Conservation (phyloP, 92 coral and sea anemone genomes). For the Palythoa caribaeorum region DNA sequence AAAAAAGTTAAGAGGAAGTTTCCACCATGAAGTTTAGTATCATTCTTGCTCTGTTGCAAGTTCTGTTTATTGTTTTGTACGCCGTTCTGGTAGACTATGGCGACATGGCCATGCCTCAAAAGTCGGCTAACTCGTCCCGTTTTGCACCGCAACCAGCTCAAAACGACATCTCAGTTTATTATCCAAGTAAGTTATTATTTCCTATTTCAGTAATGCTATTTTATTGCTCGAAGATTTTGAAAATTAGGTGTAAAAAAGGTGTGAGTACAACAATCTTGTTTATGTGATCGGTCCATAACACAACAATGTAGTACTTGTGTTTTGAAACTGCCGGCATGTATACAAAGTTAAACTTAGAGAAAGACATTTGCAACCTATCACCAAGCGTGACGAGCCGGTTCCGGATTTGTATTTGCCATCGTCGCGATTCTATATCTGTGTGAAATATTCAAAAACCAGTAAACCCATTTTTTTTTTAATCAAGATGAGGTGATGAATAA, state of each 20-base stretch:
- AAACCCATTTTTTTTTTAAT: too few relatives aligned
- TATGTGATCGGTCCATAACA: too few relatives aligned
- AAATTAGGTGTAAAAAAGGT: not conserved
- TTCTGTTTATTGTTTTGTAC: conserved; percentile 22
- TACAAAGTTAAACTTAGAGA: too few relatives aligned
- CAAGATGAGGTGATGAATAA: too few relatives aligned
- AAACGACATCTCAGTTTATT: conserved; percentile 37
- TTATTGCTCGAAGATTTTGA: not conserved
- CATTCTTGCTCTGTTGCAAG: conserved; percentile 17
- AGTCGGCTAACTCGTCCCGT: conserved; percentile 11
- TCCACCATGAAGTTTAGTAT: conserved; percentile 36
- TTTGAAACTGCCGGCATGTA: too few relatives aligned
- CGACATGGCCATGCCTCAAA: conserved; percentile 39
- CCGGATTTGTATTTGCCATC: too few relatives aligned
- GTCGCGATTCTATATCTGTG: too few relatives aligned
- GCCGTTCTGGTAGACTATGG: conserved; percentile 44
- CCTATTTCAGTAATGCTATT: not conserved
- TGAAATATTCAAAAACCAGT: too few relatives aligned
- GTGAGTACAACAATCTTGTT: not conserved
- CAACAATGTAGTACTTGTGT: too few relatives aligned
- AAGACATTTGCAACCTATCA: too few relatives aligned
- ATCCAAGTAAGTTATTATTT: conserved; percentile 23
- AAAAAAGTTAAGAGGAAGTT: not conserved
- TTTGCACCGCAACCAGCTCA: conserved; percentile 28
- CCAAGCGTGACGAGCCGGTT: too few relatives aligned